A percentile compares a stretch with the other conserved stretches of the same genome.
These are phyloP conservation scores for Alosa alosa DNA, from an alignment of 2,113 vertebrate genomes.

Conservation along the genomic window DNA sequence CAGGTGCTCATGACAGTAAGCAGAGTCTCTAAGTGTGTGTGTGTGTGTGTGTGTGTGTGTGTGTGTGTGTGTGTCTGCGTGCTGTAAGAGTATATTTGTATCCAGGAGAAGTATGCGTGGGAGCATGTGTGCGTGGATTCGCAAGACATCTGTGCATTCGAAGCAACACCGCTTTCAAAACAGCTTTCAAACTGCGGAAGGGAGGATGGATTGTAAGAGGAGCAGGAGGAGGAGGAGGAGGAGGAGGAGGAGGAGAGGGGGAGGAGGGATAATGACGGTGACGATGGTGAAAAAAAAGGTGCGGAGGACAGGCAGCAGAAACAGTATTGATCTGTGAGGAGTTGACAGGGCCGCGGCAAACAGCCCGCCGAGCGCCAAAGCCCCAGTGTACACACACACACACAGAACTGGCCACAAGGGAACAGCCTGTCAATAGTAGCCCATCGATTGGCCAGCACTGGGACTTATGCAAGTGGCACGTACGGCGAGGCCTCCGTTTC, in stretches of 20 bases:
- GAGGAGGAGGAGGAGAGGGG: constrained; percentile 9
- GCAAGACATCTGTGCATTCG: neutral
- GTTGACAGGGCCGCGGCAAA: constrained; percentile 12
- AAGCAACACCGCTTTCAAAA: neutral
- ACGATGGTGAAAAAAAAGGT: neutral
- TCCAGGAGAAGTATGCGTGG: neutral
- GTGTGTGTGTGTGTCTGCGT: neutral
- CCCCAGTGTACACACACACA: neutral
- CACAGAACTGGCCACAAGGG: constrained; percentile 2
- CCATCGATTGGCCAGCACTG: constrained; percentile 20
- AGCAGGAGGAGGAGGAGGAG: constrained; percentile 14
- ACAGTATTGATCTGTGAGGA: constrained; percentile 16
- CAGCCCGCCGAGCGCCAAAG: neutral
- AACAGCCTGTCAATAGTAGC: constrained; percentile 30
- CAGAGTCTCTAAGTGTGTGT: neutral
- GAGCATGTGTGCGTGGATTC: neutral
- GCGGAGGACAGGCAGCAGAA: neutral
- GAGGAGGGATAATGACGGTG: neutral
- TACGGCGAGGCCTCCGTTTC: neutral
- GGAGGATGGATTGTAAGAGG: neutral
- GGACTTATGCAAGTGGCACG: constrained; percentile 17
- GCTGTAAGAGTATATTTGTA: too few species aligned
- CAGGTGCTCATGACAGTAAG: neutral
- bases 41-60: neutral
- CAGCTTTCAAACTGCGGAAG: neutral